phyloP scores from a whole-genome alignment of 2,888 invertebrate species.

The Rotaria magnacalcarata region DNA sequence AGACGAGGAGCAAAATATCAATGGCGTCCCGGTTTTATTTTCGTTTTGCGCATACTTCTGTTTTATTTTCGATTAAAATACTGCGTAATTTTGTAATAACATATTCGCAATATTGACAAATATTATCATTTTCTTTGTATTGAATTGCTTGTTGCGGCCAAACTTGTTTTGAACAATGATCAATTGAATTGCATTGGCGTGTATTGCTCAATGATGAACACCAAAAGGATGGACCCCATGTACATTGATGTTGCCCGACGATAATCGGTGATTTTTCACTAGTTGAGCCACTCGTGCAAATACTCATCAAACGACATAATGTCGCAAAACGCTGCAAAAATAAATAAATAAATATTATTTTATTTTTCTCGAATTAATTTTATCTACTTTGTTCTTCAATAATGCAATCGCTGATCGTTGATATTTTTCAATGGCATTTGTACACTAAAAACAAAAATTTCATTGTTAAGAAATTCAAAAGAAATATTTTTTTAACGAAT shows the following conservation, averaged over 20 bases:
- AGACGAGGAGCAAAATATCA: neutral
- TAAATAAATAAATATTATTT: neutral
- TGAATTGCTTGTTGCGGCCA: neutral
- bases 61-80: neutral
- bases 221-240: slow-evolving; percentile 34
- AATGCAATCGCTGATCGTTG: neutral
- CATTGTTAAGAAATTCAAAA: neutral
- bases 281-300: neutral
- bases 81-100: neutral
- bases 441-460: neutral
- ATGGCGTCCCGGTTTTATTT: neutral
- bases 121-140: neutral
- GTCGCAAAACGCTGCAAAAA: neutral
- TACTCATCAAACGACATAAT: neutral
- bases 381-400: neutral
- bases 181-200: neutral
- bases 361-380: neutral
- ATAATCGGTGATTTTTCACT: neutral
- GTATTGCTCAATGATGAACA: slow-evolving; percentile 23
- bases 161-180: neutral
- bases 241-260: neutral
- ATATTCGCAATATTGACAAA: slow-evolving; percentile 34
- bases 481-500: neutral
- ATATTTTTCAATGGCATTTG: neutral
- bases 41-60: neutral